Base-by-base conservation (phyloP, 2,113 vertebrate species). In the Chaetura pelagica region DNA sequence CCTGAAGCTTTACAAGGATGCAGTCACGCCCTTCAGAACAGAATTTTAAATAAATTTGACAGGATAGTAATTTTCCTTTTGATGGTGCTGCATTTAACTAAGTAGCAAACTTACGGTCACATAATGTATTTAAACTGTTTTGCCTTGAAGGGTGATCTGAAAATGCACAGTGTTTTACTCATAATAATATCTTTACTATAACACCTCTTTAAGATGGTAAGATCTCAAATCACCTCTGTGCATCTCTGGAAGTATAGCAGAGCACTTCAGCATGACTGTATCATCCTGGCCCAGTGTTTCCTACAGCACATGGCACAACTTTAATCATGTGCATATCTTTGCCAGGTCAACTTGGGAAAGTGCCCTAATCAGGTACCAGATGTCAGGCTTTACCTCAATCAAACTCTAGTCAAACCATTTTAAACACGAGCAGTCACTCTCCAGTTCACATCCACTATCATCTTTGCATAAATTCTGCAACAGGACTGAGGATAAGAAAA, bases 21-120 rank as follows among this genome's bases (percentile, higher is more conserved):
- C 66, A 46, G 86, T 86, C 93, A 89, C 69, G 0, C 91, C 89
- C 84, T 89, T 87, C 1, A 1, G 46, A 24, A 52, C 51, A 49
- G 26, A 55, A 90, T 75, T 72, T 92, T 80, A 93, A 92, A 90
- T 63, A 86, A 74, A 89, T 93, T 75, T 78, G 95, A 90, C 96
- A 93, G 87, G 93, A 93, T 9, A 80, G 64, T 72, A 54, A 92
- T 93, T 96, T 97, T 93, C 89, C 86, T 94, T 96, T 93, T 92
- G 95, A 95, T 73, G 92, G 86, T 34, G n/a, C 49, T 86, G 73
- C 80, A 76, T 93, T 89, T 95, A 94, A 87, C 88, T 87, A 75
- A 40, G 87, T 12, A 86, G 68, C 85, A 91, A 93, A 62, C 73
- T 87, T 80, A 90, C 52, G 85, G 76, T 94, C 92, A 72, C 40